These are phyloP conservation scores for Drosophila longiperda DNA, from an alignment of 2,888 invertebrate species.

Conservation along the genomic window DNA sequence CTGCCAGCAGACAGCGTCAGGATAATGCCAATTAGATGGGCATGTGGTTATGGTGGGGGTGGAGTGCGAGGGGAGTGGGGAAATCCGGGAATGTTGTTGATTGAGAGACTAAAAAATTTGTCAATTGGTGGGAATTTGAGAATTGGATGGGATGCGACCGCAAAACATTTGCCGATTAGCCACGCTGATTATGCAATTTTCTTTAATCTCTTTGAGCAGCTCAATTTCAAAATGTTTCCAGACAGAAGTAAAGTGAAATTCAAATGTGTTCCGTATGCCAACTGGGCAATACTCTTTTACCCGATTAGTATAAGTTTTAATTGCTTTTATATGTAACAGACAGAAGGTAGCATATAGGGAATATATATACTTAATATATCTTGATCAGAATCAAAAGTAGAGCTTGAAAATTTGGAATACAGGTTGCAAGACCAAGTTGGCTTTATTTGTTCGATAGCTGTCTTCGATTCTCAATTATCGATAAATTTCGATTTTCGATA, in stretches of 20 bases:
- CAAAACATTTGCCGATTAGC: constrained; percentile 68
- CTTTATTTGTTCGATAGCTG: no score
- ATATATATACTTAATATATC: no score
- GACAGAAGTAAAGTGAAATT: background rate
- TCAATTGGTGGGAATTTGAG: constrained; percentile 10
- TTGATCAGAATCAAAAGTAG: background rate
- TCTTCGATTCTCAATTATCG: no score
- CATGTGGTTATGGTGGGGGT: constrained; percentile 17
- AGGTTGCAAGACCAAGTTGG: no score
- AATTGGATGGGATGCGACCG: constrained; percentile 38
- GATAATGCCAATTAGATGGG: constrained; percentile 71
- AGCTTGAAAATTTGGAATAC: background rate
- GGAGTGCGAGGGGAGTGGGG: background rate
- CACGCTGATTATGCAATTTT: constrained; percentile 71
- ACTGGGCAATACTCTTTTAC: background rate
- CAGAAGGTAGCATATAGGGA: background rate
- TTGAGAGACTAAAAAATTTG: background rate
- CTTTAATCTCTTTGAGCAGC: constrained; percentile 58
- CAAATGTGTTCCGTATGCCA: background rate
- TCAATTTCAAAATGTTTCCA: constrained; percentile 26
- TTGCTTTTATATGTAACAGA: background rate
- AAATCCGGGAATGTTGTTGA: no score
- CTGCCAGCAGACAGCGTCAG: constrained; percentile 29
- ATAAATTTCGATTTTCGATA: no score
- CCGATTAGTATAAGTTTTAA: background rate